These are phyloP conservation scores for Cenopis cana DNA, from an alignment of 2,888 invertebrate species.

Conservation along the genomic window DNA sequence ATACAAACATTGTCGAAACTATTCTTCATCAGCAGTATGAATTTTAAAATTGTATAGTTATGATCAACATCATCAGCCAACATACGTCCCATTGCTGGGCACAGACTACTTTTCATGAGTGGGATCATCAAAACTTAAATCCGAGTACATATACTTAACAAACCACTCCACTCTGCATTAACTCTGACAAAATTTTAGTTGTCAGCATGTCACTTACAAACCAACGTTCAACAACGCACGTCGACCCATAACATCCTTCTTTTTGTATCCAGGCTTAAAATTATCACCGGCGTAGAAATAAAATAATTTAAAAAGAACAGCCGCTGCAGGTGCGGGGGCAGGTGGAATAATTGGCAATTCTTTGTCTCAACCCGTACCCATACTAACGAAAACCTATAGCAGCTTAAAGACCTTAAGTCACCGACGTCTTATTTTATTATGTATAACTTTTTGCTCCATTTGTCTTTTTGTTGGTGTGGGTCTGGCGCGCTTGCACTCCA, in stretches of 20 bases:
- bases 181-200: conserved; percentile 7
- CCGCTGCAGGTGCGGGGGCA: conserved; percentile 82
- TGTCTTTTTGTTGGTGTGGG: conserved; percentile 46
- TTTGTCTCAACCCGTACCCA: conserved; percentile 75
- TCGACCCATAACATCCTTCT: conserved; percentile 44
- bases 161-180: conserved; percentile 5
- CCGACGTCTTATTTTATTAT: conserved; percentile 67
- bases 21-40: too few relatives aligned
- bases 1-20: not conserved
- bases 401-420: conserved; percentile 67
- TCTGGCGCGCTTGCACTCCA: conserved; percentile 43
- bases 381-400: conserved; percentile 69
- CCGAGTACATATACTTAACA: not conserved
- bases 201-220: conserved; percentile 30
- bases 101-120: not conserved
- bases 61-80: not conserved
- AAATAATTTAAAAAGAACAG: conserved; percentile 76
- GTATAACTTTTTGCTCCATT: conserved; percentile 51
- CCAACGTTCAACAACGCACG: conserved; percentile 55
- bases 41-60: too few relatives aligned
- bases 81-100: not conserved
- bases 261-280: conserved; percentile 59
- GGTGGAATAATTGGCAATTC: conserved; percentile 85
- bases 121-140: not conserved
- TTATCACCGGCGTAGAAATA: conserved; percentile 82